phyloP scores from a whole-genome alignment of 2,113 vertebrate genomes.

The Indicator maculatus region DNA sequence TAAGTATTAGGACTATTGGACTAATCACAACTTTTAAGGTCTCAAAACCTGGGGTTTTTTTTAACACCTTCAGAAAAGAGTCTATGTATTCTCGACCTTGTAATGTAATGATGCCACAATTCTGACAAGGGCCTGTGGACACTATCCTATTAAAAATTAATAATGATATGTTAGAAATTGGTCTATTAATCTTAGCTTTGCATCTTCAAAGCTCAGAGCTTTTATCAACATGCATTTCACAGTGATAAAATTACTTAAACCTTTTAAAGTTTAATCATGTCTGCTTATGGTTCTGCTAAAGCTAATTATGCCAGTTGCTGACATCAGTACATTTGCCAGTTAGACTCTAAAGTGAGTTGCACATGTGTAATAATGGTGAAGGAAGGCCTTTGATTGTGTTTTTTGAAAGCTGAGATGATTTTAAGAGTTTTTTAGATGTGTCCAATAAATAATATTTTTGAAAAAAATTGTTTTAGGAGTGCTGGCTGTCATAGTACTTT shows the following conservation, averaged over 20 bases:
- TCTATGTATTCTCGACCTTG: background rate
- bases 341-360: slow-evolving; percentile 12
- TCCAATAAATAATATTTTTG: background rate
- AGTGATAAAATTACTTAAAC: slow-evolving; percentile 64
- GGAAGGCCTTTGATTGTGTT: background rate
- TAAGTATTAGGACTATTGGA: background rate
- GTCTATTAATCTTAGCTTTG: slow-evolving; percentile 61
- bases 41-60: background rate
- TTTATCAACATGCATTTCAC: slow-evolving; percentile 54
- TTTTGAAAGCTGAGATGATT: slow-evolving; percentile 2
- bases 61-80: background rate
- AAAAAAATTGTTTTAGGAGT: background rate
- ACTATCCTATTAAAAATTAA: slow-evolving; percentile 57
- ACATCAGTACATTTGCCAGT: slow-evolving; percentile 23
- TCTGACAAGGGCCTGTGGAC: slow-evolving; percentile 16
- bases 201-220: slow-evolving; percentile 62
- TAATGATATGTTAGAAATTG: slow-evolving; percentile 51
- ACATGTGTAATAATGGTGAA: background rate
- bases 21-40: background rate
- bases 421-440: background rate
- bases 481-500: background rate
- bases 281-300: slow-evolving; percentile 55
- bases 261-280: slow-evolving; percentile 66
- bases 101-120: background rate
- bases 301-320: slow-evolving; percentile 56